phyloP scores from a whole-genome alignment of 35 echinoderm and acorn worm species.

The Ptychodera flava region DNA sequence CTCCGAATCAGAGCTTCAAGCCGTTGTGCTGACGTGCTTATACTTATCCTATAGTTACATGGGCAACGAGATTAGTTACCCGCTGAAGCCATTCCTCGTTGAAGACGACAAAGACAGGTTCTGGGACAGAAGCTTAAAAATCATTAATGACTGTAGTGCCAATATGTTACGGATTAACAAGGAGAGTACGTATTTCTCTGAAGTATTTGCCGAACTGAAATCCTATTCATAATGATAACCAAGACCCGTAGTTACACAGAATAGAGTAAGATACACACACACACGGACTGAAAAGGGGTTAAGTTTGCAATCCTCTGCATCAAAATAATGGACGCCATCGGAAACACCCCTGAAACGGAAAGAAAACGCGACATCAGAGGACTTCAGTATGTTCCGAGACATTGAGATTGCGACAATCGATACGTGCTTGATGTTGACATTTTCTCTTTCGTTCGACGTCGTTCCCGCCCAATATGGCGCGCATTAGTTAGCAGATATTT shows the following conservation, averaged over 20 bases:
- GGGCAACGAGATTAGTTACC: slow-evolving; percentile 99
- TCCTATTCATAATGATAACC: slow-evolving; percentile 18
- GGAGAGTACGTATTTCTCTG: slow-evolving; percentile 91
- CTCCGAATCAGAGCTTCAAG: slow-evolving; percentile 84
- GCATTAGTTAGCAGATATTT: neutral
- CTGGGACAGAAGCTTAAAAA: slow-evolving; percentile 91
- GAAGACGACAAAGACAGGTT: slow-evolving; percentile 94
- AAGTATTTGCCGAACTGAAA: slow-evolving; percentile 87
- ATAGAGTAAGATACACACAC: too few species aligned
- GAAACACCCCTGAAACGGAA: too few species aligned
- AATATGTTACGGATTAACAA: slow-evolving; percentile 96
- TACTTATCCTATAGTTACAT: slow-evolving; percentile 99
- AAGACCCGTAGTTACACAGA: neutral
- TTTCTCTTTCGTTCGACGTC: too few species aligned
- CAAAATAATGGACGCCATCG: too few species aligned
- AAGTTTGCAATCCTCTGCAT: too few species aligned
- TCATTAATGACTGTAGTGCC: slow-evolving; percentile 90
- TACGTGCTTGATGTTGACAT: too few species aligned
- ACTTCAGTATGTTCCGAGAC: too few species aligned
- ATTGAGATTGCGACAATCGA: too few species aligned
- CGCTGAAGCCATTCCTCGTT: slow-evolving; percentile 93
- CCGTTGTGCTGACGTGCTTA: slow-evolving; percentile 84
- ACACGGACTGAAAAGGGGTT: too few species aligned
- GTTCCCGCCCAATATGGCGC: neutral
- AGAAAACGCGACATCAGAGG: too few species aligned